Evolutionary conservation across 2,113 vertebrate genomes (phyloP), one percentile per base, ranked within the genome.

Genomic region (Myiozetetes cayanensis): DNA sequence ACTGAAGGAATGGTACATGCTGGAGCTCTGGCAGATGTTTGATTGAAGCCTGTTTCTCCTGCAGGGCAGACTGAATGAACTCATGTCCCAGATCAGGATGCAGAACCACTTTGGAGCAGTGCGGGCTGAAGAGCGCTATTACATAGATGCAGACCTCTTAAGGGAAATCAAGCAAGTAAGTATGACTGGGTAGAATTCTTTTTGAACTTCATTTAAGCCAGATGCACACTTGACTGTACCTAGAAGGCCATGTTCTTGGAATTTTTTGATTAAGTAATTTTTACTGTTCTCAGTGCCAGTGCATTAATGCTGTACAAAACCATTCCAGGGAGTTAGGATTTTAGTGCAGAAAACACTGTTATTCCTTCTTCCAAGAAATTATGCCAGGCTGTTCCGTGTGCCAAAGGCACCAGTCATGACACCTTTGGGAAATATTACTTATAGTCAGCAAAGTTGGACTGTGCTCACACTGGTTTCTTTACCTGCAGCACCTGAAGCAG

Each of bases 51-150:
- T 93, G 27, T 94, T 62, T 74, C 30, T 92, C 21, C 91, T 96
- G 22, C 94, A 99, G 99, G 99, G 99, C n/a, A 98, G 99, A 20
- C 96, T 99, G 93, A 99, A 99, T 81, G 99, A 99, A 95, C 97
- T 99, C 53, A 99, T 99, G 99, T 99, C 99, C 74, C 99, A 99
- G 85, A 99, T 99, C 95, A 98, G 99, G 62, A 99, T 99, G 99
- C 99, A 99, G 97, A 99, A 99, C 94, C 99, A 99, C 86, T 99
- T 99, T 61, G 99, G 99, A 76, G 98, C 99, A 6, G 99, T 99
- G 77, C 98, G 98, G 76, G 98, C 99, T 10, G 99, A 99, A 66
- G 99, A 99, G 88, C 98, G 98, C 18, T 99, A 99, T 70, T 99
- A 98, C 33, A 98, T 99, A 6, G 99, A 99, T 39, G 98, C 98